Evolutionary conservation across 2,888 invertebrate genomes (phyloP), one percentile per base, ranked within the genome.

Genomic region (Liopterus haemorrhoidalis): DNA sequence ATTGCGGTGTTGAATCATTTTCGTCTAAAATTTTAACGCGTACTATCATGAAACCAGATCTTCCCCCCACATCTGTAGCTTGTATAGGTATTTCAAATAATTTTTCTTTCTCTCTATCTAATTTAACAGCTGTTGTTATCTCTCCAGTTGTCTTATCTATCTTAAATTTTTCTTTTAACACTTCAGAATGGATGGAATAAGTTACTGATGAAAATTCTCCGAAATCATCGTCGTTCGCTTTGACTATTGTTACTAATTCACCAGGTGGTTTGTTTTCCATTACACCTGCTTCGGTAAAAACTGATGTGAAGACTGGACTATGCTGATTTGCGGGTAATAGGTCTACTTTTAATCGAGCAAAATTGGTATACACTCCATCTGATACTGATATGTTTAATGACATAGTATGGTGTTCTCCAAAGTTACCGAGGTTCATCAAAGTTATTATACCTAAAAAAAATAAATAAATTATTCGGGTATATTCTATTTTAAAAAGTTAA

Each of bases 331-430:
- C 82, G 5, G 89, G 81, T 46, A 85, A 70, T 50, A 85, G 75
- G 58, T 84, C 77, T 36, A 90, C 82, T 70, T 85, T 85, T 11
- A 89, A 76, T 52, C 88, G 73, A 1, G 91, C 82, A 68, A 87
- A 94, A 53, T 82, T 86, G 5, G 91, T 92, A 70, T 92, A 94
- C 24, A 95, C 90, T 21, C 95, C 95, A 71, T 97, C 96, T 42
- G 90, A 89, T 25, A 92, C 95, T 1, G 94, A 94, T 21, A 96
- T 83, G 71, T 96, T 96, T 47, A 96, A 74, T 48, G 79, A 69
- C 59, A 81, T 80, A 40, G 74, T 70, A 38, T 78, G 74, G 52
- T 75, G 72, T 36, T 81, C 79, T 3, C 79, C 78, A 55, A 83
- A 81, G 60, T 82, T 82, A 49, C 86, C 80, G 63, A 85, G 76